Base-by-base conservation (phyloP, 2,797 vertebrate species). In the Melanotaenia nigrans region DNA sequence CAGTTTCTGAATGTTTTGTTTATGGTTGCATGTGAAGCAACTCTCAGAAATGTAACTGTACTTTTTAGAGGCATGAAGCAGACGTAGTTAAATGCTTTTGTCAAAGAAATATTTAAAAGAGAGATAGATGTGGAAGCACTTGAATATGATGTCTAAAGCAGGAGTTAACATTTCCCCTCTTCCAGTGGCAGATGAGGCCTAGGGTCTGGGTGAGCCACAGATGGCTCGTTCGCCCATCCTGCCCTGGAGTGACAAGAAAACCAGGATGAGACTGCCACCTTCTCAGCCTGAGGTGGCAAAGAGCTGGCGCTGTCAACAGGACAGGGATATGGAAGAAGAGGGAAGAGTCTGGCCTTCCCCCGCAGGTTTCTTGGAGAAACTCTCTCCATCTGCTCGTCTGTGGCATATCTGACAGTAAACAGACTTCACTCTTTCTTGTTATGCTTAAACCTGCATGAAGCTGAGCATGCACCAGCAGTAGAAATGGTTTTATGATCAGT, bases 351-450 rank as follows among this genome's bases (percentile, higher is more conserved):
- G 75, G 77, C 84, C 79, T 76, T 82, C 84, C 80, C 32, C 80
- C 66, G 80, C 54, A 71, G 89, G 81, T 68, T 86, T 72, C 79
- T 74, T 71, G 3, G 58, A 85, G 83, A 80, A 87, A 81, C 68
- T 3, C 28, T 77, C 82, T 86, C 90, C 89, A 90, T 92, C 91
- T 92, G 89, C 83, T 86, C 75, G 89, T 90, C 68, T 87, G 85
- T 85, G 83, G 76, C 80, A 75, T 75, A 73, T 70, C 69, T 83
- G 82, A 90, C 83, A 82, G 68, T 36, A 75, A 86, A 66, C 81
- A 81, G 42, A 77, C 81, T 65, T 70, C 38, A 56, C 28, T 10
- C 28, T 73, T 79, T 77, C 61, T 65, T 71, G 77, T 71, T 61
- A 35, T 68, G 33, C 40, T 72, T 58, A 30, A 8, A 24, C 78